These are phyloP conservation scores for Drosophila lacteicornis DNA, from an alignment of 1,140 invertebrate genomes.

Conservation along the genomic window DNA sequence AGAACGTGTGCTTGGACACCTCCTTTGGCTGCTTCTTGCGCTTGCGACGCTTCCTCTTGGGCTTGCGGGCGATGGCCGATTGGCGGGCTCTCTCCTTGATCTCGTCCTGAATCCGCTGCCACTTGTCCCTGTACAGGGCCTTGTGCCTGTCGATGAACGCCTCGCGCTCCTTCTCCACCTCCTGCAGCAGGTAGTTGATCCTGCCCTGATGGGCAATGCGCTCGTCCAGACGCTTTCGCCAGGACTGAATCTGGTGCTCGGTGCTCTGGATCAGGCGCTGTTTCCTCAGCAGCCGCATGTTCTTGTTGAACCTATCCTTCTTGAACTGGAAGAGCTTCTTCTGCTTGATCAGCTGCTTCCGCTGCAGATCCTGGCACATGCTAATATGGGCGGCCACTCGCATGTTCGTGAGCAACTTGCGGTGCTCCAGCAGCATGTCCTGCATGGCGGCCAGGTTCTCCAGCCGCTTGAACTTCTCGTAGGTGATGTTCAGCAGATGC, in stretches of 20 bases:
- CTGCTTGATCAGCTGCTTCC: slow-evolving; percentile 72
- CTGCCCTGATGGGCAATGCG: slow-evolving; percentile 67
- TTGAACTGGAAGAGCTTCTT: slow-evolving; percentile 82
- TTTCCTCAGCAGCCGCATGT: slow-evolving; percentile 59
- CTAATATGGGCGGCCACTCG: slow-evolving; percentile 58
- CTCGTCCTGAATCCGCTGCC: slow-evolving; percentile 67
- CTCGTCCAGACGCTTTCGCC: slow-evolving; percentile 69
- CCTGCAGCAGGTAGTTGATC: slow-evolving; percentile 53
- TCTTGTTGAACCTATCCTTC: slow-evolving; percentile 72
- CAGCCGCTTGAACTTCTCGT: slow-evolving; percentile 61
- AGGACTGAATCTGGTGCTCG: slow-evolving; percentile 65
- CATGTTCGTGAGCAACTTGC: slow-evolving; percentile 73
- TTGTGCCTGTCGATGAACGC: slow-evolving; percentile 70
- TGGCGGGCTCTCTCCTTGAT: slow-evolving; percentile 57
- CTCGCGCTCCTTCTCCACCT: slow-evolving; percentile 52
- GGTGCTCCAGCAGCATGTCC: slow-evolving; percentile 58
- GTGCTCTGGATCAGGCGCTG: slow-evolving; percentile 40
- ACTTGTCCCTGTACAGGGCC: slow-evolving; percentile 53
- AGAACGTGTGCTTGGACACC: slow-evolving; percentile 53
- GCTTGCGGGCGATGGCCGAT: slow-evolving; percentile 1
- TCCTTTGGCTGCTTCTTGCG: slow-evolving; percentile 24
- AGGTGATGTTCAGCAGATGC: slow-evolving; percentile 51
- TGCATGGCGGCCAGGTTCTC: slow-evolving; percentile 58
- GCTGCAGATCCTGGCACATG: slow-evolving; percentile 63
- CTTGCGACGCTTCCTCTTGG: slow-evolving; percentile 41